Percentiles rank a stretch among this genome's conserved stretches.
These are phyloP conservation scores for Buceros bicornis DNA, from an alignment of 2,797 vertebrate species.

Conservation along the genomic window DNA sequence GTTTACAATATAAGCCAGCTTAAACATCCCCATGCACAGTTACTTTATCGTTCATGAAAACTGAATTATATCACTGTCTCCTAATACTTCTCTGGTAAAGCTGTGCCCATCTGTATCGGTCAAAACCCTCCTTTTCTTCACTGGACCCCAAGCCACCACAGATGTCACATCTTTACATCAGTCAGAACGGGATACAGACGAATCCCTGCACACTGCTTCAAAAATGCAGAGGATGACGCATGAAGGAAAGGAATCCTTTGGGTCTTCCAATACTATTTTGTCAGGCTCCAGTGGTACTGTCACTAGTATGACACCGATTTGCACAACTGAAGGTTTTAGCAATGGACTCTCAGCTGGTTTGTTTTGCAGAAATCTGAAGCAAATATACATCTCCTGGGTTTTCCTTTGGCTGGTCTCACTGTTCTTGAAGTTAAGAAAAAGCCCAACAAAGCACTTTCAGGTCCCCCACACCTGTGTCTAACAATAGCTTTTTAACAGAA, in stretches of 20 bases:
- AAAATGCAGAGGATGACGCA: constrained; percentile 22
- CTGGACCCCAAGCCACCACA: not conserved
- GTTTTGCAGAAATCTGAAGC: not conserved
- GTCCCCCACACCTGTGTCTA: not conserved
- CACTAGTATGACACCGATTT: constrained; percentile 16
- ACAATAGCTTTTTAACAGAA: not conserved
- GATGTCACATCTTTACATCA: not conserved
- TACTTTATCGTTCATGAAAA: constrained; percentile 73
- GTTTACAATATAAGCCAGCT: constrained; percentile 64
- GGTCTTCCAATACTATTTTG: constrained; percentile 5
- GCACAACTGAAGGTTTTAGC: constrained; percentile 12
- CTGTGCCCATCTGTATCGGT: not conserved
- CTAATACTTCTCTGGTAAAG: constrained; percentile 53
- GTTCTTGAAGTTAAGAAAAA: not conserved
- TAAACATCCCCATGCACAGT: constrained; percentile 63
- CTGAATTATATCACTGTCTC: constrained; percentile 70
- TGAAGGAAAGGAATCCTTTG: constrained; percentile 25
- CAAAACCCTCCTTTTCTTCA: not conserved
- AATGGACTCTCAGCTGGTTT: not conserved
- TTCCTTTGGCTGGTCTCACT: not conserved
- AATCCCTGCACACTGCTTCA: not conserved
- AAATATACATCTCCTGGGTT: not conserved
- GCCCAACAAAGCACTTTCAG: not conserved
- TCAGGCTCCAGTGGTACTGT: not conserved
- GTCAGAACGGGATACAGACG: not conserved